Base-by-base conservation (phyloP, 2,113 vertebrate genomes). In the Xenotilapia longispinis region DNA sequence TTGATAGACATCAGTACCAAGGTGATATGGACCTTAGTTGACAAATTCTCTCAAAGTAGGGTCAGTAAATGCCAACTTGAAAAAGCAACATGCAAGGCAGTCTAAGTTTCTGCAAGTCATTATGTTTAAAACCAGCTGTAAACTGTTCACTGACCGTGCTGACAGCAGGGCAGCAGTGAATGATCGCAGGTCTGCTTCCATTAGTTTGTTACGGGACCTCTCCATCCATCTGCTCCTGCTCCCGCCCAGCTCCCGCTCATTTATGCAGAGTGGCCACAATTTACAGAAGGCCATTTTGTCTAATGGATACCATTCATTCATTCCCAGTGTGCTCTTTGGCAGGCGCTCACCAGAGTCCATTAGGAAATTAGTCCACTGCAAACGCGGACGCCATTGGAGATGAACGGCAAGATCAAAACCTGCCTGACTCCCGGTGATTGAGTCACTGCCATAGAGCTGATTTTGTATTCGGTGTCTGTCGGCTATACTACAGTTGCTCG, bases 251-350 rank as follows among this genome's bases (percentile, higher is more conserved):
- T 68, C 79, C 45, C 11, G 80, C 87, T 93, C 81, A n/a, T 89
- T 92, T 84, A 84, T 83, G 91, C 85, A 70, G 83, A 93, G 92
- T 89, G 89, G 86, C 80, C 87, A 84, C 91, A 92, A 93, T 94
- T 93, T 92, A 94, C 88, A 7, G 82, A 87, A n/a, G 38, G 49
- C 84, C 92, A 90, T 93, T 93, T 91, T 90, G 79, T 91, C 91
- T 94, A 95, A 95, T 95, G 89, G 91, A 90, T 81, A 28, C 84
- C 70, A 80, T 91, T 94, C 86, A 94, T 94, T 93, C 79, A 90
- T 87, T 95, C 82, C 65, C 57, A 38, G 80, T 84, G 73, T 83
- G 86, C 81, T 86, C 91, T 92, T 91, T 95, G 93, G 94, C 95
- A 93, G 85, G 68, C 28, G 28, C 81, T 87, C 26, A 14, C 85